These are phyloP conservation scores for Schizaphis graminum DNA, from an alignment of 2,888 invertebrate species.

Conservation along the genomic window DNA sequence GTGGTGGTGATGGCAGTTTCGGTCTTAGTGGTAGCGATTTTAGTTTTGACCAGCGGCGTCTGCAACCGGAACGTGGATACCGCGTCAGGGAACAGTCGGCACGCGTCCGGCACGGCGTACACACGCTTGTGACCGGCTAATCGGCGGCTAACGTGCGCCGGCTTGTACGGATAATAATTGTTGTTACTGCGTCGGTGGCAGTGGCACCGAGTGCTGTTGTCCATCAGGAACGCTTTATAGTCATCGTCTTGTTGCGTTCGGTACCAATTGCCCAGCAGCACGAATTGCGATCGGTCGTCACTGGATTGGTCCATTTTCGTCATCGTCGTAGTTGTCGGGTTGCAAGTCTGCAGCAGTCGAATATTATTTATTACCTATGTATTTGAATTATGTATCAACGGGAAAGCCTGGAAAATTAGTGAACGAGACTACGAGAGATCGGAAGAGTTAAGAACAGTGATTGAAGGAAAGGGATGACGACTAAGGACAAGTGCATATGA, in stretches of 20 bases:
- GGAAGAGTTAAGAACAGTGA: no score
- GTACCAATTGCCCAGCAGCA: conserved; percentile 49
- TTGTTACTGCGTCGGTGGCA: no score
- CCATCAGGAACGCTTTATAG: not conserved
- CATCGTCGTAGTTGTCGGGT: not conserved
- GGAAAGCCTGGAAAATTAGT: not conserved
- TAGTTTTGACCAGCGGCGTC: not conserved
- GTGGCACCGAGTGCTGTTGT: not conserved
- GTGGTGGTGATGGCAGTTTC: not conserved
- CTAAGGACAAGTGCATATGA: no score
- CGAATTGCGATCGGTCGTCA: not conserved
- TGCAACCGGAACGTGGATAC: not conserved
- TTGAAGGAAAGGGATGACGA: not conserved
- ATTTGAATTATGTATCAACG: not conserved
- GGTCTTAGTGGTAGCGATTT: not conserved
- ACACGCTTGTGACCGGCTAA: conserved; percentile 41
- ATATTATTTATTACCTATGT: not conserved
- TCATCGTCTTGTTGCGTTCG: not conserved
- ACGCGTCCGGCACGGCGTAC: conserved; percentile 36
- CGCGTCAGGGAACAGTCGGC: not conserved
- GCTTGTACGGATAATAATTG: conserved; percentile 52
- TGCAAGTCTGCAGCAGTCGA: not conserved
- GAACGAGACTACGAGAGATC: not conserved
- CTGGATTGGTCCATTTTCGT: not conserved
- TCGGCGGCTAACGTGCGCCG: conserved; percentile 31